A percentile compares a stretch with the other conserved stretches of the same genome.
Conservation (phyloP, 2,888 invertebrate species). For the Luffia ferchaultella region DNA sequence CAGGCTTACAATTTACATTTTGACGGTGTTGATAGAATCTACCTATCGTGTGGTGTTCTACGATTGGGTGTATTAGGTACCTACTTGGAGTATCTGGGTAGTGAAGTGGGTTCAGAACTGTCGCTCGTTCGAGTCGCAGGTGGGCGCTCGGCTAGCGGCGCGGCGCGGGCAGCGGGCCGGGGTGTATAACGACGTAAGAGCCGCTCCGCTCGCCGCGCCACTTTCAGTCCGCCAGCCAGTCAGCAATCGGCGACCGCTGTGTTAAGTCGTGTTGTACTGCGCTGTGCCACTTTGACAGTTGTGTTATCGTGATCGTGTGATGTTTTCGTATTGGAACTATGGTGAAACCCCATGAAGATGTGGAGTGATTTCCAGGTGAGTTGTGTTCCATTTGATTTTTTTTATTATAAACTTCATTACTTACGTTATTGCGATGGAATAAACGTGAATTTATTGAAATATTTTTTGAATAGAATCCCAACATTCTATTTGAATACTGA, state of each 20-base stretch:
- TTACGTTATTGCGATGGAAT: constrained; percentile 11
- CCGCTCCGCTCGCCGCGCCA: constrained; percentile 18
- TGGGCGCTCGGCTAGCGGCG: constrained; percentile 39
- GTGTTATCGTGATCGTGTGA: constrained; percentile 63
- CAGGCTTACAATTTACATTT: no score
- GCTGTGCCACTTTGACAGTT: constrained; percentile 57
- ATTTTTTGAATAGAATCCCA: no score
- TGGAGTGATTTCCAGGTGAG: constrained; percentile 66
- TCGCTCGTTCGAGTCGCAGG: constrained; percentile 58
- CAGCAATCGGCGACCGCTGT: constrained; percentile 52
- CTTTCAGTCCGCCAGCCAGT: constrained; percentile 32
- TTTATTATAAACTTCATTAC: constrained; percentile 5
- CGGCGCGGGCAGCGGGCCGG: constrained; percentile 14
- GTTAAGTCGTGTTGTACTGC: constrained; percentile 42
- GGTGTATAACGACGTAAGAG: constrained; percentile 23
- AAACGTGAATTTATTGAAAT: no score
- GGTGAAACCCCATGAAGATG: constrained; percentile 66
- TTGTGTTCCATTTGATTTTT: constrained; percentile 8
- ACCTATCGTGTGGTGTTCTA: no score
- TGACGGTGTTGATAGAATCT: no score
- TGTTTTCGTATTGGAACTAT: constrained; percentile 65
- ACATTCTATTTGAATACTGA: no score
- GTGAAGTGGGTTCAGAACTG: constrained; percentile 40
- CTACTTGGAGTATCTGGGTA: constrained; percentile 1
- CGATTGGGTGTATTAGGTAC: no score